Conservation (phyloP, 2,113 vertebrate genomes). For the Miniopterus natalensis region DNA sequence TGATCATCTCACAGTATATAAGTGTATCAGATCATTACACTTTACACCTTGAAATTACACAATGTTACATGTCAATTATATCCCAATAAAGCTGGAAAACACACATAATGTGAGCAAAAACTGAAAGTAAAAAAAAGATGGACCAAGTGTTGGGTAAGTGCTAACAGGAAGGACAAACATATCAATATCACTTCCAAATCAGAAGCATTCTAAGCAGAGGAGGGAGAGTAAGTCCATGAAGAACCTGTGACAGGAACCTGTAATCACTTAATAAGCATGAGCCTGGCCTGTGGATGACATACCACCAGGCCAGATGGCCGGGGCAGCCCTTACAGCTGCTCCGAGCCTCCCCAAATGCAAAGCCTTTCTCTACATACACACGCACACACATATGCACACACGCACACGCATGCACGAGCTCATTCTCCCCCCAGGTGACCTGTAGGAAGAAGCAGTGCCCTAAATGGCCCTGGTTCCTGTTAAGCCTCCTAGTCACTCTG, state of each 20-base stretch:
- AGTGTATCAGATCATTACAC: neutral
- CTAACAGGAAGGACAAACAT: neutral
- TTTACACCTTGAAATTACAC: neutral
- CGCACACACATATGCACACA: rapidly evolving
- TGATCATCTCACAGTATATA: neutral
- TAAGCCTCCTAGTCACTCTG: neutral
- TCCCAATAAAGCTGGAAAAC: neutral
- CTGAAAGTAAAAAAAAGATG: neutral
- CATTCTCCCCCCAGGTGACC: neutral
- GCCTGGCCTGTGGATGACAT: neutral
- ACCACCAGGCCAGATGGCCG: rapidly evolving
- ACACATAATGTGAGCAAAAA: neutral
- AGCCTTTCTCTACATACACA: neutral
- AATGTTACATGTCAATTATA: neutral
- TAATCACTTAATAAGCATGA: neutral
- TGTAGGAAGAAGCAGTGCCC: neutral
- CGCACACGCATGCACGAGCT: rapidly evolving
- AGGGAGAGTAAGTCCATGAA: neutral
- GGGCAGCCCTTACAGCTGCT: neutral
- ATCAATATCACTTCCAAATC: neutral
- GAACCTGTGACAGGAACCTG: neutral
- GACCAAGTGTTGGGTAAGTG: neutral
- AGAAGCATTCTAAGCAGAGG: neutral
- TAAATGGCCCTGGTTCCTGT: neutral
- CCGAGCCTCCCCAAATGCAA: neutral